Evolutionary conservation across 2,888 invertebrate species (phyloP), one percentile per base, ranked within the genome.

Genomic region (Rotaria socialis): DNA sequence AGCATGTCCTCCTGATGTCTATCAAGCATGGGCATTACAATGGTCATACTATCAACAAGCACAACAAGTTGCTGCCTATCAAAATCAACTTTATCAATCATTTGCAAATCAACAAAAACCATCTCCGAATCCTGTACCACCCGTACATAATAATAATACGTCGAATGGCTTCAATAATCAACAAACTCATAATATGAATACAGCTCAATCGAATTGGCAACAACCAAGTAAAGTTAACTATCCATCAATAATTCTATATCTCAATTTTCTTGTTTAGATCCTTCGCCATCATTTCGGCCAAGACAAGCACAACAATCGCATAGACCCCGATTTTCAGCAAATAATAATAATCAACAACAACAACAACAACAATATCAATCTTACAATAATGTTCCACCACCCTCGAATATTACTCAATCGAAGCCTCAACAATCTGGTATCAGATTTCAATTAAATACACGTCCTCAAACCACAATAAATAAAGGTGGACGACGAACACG

Each of bases 301-400:
- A 67, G 67, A 67, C 67, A 67, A 67, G 19, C 19, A 5, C 67
- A 67, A 67, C 35, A 35, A 19, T 67, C 67, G 16, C 19, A 67
- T 41, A 35, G 67, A 0, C 16, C 27, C 35, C 67, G 67, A 41
- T 67, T 67, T 67, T 35, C 19, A 67, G 35, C 35, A 67, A 67
- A 67, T 19, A 67, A 67, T 67, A 35, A 16, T 67, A 35, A 35
- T 14, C 16, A 67, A 35, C 35, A 35, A 6, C 35, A 35, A 14
- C 16, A 67, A 35, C 35, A 35, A 6, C 35, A 67, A 35, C 35
- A 35, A 41, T 67, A 16, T 35, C 16, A 8, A 67, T 35, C 35
- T 2, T 67, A 35, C 19, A 67, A 67, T 35, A 67, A 67, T 67
- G 67, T 67, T 67, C 67, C 67, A 67, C 67, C 67, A 67, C 67